Percentiles rank a stretch among this genome's conserved stretches.
Evolutionary conservation across 2,113 vertebrate genomes (phyloP).

Genomic region (Hystrix brachyura): DNA sequence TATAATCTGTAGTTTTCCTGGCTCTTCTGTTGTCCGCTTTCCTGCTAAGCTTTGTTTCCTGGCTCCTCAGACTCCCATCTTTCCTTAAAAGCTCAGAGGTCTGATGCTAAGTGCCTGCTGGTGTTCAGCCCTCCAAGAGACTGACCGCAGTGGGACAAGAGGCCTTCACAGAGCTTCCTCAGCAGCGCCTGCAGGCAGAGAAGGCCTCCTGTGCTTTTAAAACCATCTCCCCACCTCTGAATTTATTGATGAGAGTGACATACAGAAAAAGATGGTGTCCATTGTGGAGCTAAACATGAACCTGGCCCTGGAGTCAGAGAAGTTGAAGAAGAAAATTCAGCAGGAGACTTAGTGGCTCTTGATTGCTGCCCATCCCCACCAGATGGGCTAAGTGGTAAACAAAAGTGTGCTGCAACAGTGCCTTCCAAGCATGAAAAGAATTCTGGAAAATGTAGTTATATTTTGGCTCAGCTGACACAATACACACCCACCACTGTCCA

Average conservation of each 20-base stretch:
- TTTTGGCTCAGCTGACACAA: neutral
- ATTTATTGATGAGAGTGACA: neutral
- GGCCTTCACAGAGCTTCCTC: neutral
- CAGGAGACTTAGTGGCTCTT: neutral
- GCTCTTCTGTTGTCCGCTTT: conserved; percentile 92
- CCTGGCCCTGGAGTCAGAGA: neutral
- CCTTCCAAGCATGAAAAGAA: neutral
- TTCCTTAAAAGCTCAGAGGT: neutral
- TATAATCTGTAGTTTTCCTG: too few species aligned
- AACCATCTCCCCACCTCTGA: neutral
- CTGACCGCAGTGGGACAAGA: neutral
- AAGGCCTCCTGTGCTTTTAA: neutral
- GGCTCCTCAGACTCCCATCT: conserved; percentile 43
- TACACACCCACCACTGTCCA: neutral
- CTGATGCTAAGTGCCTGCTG: neutral
- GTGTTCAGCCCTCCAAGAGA: neutral
- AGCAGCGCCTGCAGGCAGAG: neutral
- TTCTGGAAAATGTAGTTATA: neutral
- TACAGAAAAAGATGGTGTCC: neutral
- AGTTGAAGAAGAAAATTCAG: neutral
- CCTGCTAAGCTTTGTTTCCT: conserved; percentile 93
- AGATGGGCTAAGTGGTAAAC: neutral
- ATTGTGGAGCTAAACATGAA: neutral
- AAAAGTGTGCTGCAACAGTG: neutral
- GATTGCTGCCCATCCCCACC: neutral